Conservation (phyloP, 1,140 invertebrate species). For the Lamellibrachia luymesi region DNA sequence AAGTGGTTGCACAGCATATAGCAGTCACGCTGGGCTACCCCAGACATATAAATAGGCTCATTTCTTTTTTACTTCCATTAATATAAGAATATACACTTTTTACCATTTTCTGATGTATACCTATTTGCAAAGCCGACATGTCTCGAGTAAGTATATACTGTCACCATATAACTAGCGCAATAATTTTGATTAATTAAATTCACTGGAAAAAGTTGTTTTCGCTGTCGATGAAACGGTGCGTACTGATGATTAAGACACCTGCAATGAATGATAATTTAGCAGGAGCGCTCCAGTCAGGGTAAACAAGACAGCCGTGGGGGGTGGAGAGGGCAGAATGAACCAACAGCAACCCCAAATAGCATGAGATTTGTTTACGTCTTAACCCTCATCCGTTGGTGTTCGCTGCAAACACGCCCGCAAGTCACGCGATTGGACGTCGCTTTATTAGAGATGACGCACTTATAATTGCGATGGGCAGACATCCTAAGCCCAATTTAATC, state of each 20-base stretch:
- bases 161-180: background rate
- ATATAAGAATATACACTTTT: background rate
- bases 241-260: background rate
- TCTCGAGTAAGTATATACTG: background rate
- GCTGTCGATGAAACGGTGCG: background rate
- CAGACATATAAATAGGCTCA: background rate
- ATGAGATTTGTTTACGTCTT: background rate
- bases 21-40: too few species aligned
- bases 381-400: background rate
- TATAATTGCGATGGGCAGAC: background rate
- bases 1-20: background rate
- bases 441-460: slow-evolving; percentile 1
- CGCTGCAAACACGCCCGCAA: background rate
- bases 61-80: background rate
- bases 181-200: background rate
- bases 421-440: background rate
- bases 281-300: background rate
- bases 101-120: background rate
- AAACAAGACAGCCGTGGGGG: background rate
- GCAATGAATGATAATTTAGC: slow-evolving; percentile 1
- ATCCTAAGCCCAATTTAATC: background rate
- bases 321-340: background rate
- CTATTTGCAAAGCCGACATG: background rate
- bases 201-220: background rate
- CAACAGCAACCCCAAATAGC: background rate